A percentile compares a stretch with the other conserved stretches of the same genome.
Evolutionary conservation across 2,113 vertebrate species (phyloP).

Genomic region (Xiphorhynchus elegans): DNA sequence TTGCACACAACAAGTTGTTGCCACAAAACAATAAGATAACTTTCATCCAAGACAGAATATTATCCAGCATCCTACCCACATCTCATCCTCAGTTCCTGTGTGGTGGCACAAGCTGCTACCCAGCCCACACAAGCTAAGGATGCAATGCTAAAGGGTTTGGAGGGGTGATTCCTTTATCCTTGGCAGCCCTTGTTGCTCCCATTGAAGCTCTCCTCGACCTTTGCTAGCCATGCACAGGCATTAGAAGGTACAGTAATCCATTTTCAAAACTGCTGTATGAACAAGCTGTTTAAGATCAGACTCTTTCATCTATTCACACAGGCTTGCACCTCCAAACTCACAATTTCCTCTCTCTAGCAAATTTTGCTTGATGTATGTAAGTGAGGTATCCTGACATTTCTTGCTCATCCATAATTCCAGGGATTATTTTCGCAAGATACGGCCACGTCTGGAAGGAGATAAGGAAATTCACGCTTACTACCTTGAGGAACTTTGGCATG

Average conservation of each 20-base stretch:
- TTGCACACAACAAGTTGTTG: neutral
- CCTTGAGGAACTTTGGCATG: conserved; percentile 82
- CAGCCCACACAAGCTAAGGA: neutral
- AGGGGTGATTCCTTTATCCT: neutral
- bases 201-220: neutral
- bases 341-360: neutral
- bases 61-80: neutral
- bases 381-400: neutral
- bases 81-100: neutral
- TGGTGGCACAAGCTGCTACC: neutral
- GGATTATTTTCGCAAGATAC: conserved; percentile 67
- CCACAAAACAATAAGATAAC: rapidly evolving
- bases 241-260: neutral
- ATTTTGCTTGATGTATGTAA: neutral
- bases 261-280: neutral
- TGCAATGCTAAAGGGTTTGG: neutral
- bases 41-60: neutral
- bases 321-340: neutral
- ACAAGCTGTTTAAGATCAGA: neutral
- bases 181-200: neutral
- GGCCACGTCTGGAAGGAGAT: conserved; percentile 76
- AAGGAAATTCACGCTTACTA: conserved; percentile 77
- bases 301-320: neutral
- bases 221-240: neutral
- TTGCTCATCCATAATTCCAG: conserved; percentile 49